These are phyloP conservation scores for Tricholauxania praeusta DNA, from an alignment of 2,888 invertebrate genomes.

Conservation along the genomic window DNA sequence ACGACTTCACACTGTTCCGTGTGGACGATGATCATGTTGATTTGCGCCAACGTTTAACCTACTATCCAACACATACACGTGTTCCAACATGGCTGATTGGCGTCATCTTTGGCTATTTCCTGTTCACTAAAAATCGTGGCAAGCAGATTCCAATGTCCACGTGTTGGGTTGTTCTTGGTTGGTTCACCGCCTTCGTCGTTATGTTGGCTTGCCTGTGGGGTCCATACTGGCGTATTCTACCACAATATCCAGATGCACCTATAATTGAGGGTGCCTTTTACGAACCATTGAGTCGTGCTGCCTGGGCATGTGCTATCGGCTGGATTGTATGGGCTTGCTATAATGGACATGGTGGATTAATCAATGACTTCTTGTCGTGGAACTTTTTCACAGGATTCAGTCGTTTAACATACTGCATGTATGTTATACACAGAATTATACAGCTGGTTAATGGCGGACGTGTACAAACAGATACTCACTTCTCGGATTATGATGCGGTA, in stretches of 20 bases:
- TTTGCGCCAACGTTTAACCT: conserved; percentile 61
- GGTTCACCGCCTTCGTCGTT: conserved; percentile 59
- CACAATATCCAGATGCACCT: conserved; percentile 55
- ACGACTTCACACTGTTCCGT: conserved; percentile 64
- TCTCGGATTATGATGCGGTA: conserved; percentile 64
- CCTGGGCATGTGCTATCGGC: conserved; percentile 63
- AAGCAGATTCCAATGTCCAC: conserved; percentile 59
- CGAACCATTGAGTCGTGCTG: conserved; percentile 61
- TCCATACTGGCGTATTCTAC: conserved; percentile 61
- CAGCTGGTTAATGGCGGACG: conserved; percentile 60
- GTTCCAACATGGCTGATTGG: conserved; percentile 67
- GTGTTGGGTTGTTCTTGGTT: conserved; percentile 59
- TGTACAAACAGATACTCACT: conserved; percentile 61
- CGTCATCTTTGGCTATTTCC: conserved; percentile 64
- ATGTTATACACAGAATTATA: conserved; percentile 64
- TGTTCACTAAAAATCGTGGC: conserved; percentile 62
- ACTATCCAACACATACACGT: conserved; percentile 66
- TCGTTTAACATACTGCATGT: conserved; percentile 65
- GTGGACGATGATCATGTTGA: conserved; percentile 62
- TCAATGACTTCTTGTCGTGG: conserved; percentile 65
- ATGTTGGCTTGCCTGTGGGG: conserved; percentile 63
- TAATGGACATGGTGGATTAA: conserved; percentile 64
- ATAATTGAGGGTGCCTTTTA: conserved; percentile 64
- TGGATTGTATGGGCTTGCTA: conserved; percentile 67
- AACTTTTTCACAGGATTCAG: conserved; percentile 64